These are phyloP conservation scores for Brachymystax lenok DNA, from an alignment of 2,797 vertebrate genomes.

Conservation along the genomic window DNA sequence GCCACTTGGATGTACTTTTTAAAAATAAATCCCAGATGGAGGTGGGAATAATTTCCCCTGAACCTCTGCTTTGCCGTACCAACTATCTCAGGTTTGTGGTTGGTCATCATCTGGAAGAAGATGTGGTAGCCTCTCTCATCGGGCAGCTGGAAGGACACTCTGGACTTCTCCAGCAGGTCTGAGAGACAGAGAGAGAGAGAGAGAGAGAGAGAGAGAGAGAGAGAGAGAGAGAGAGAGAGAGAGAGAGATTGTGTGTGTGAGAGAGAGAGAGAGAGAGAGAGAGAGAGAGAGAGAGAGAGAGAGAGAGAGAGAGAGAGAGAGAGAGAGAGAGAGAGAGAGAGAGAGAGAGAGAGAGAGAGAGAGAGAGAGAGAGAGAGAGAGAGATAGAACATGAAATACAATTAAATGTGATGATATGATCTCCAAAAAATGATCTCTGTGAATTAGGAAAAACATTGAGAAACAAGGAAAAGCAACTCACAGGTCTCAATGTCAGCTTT, in stretches of 20 bases:
- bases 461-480: not conserved
- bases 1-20: too few relatives aligned
- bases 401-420: not conserved
- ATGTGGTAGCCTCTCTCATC: constrained; percentile 80
- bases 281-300: too few relatives aligned
- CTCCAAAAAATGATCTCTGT: not conserved
- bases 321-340: too few relatives aligned
- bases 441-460: not conserved
- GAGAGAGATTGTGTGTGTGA: too few relatives aligned
- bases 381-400: too few relatives aligned
- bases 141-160: constrained; percentile 78
- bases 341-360: not conserved
- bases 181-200: not conserved
- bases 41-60: not conserved
- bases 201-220: too few relatives aligned
- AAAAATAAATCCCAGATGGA: not conserved
- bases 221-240: too few relatives aligned
- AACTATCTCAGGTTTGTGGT: constrained; percentile 75
- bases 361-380: not conserved
- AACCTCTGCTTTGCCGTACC: constrained; percentile 56
- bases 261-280: too few relatives aligned
- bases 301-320: too few relatives aligned
- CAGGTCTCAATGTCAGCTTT: constrained; percentile 1
- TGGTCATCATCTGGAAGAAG: constrained; percentile 76
- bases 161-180: constrained; percentile 79